These are phyloP conservation scores for Drosophila birchii DNA, from an alignment of 2,888 invertebrate species.

Conservation along the genomic window DNA sequence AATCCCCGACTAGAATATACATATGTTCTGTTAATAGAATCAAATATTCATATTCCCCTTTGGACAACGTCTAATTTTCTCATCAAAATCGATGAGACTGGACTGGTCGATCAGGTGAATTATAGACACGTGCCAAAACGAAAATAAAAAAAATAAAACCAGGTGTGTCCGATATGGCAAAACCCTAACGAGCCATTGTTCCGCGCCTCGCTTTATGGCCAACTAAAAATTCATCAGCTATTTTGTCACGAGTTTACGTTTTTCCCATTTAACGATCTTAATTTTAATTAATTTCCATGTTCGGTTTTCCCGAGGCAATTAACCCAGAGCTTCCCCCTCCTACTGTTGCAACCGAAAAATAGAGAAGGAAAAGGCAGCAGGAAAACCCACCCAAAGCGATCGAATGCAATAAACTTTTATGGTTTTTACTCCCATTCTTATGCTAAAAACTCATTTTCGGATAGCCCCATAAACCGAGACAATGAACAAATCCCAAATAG, in stretches of 20 bases:
- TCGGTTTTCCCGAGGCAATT: constrained; percentile 49
- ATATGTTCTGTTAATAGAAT: constrained; percentile 22
- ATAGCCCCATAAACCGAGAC: constrained; percentile 73
- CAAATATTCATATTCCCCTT: constrained; percentile 52
- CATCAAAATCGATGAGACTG: constrained; percentile 31
- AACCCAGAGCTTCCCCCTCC: constrained; percentile 35
- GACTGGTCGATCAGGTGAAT: constrained; percentile 42
- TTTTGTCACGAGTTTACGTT: constrained; percentile 52
- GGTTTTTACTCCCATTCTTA: constrained; percentile 62
- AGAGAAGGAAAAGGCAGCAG: constrained; percentile 55
- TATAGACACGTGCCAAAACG: constrained; percentile 45
- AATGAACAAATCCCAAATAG: constrained; percentile 42
- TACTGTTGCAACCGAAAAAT: constrained; percentile 34
- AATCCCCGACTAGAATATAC: constrained; percentile 3
- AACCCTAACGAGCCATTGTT: constrained; percentile 57
- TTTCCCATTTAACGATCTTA: constrained; percentile 44
- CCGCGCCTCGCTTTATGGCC: constrained; percentile 39
- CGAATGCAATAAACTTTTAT: constrained; percentile 66
- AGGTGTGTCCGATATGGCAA: constrained; percentile 47
- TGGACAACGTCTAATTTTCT: constrained; percentile 50
- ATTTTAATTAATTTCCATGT: constrained; percentile 63
- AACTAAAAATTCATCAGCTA: constrained; percentile 51
- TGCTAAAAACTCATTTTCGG: constrained; percentile 62
- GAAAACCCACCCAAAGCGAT: constrained; percentile 47
- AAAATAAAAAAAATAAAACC: constrained; percentile 5